Evolutionary conservation across 2,113 vertebrate genomes (phyloP).

Genomic region (Eolophus roseicapilla): DNA sequence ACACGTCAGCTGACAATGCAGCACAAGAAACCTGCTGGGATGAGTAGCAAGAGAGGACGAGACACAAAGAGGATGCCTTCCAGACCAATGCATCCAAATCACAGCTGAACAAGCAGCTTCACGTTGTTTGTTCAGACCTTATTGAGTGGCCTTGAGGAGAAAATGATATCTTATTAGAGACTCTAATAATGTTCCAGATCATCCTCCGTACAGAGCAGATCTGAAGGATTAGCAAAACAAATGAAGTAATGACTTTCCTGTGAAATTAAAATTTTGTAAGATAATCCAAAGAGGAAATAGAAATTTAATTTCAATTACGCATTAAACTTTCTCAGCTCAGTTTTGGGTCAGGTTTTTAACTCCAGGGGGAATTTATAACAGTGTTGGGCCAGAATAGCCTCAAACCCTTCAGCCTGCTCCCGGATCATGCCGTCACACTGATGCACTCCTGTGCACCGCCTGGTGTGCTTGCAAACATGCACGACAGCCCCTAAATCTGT

Average conservation of each 20-base stretch:
- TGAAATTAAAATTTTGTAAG: constrained; percentile 54
- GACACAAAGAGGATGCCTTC: accelerated
- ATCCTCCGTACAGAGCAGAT: constrained; percentile 38
- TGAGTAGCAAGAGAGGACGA: background rate
- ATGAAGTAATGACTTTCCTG: constrained; percentile 45
- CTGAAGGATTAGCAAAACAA: constrained; percentile 66
- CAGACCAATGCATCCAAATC: background rate
- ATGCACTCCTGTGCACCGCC: background rate
- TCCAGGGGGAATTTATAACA: background rate
- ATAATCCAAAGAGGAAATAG: constrained; percentile 59
- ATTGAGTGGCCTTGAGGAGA: background rate
- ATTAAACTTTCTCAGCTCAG: background rate
- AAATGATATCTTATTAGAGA: constrained; percentile 53
- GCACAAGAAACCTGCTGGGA: background rate
- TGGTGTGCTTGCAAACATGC: accelerated
- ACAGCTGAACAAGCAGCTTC: background rate
- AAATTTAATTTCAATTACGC: constrained; percentile 58
- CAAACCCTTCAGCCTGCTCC: background rate
- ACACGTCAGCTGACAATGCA: background rate
- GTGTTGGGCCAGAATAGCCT: background rate
- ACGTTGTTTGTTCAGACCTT: constrained; percentile 22
- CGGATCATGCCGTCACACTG: accelerated
- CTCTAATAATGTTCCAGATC: constrained; percentile 52
- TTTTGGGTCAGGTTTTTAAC: background rate
- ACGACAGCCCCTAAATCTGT: background rate